Base-by-base conservation (phyloP, 2,797 vertebrate genomes). In the Dicrostonyx torquatus region DNA sequence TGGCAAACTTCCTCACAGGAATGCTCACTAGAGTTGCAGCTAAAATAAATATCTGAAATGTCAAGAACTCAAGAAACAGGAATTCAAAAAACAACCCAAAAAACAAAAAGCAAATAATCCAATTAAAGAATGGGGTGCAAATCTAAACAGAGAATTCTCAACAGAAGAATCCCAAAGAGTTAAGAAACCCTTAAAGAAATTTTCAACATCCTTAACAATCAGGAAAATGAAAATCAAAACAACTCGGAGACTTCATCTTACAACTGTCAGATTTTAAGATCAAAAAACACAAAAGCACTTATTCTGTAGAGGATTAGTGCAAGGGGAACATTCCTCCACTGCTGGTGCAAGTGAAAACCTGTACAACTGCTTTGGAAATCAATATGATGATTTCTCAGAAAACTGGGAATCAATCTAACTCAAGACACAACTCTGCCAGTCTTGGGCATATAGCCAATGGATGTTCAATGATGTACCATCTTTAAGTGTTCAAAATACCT, bases 401-500 rank as follows among this genome's bases (percentile, higher is more conserved):
- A 40, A 72, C 12, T 72, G 18, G 10, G 10, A 72, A 40, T 72
- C 20, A 72, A 24, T 40, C 20, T 40, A 72, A 11, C 20, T 40
- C 70, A 72, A 24, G 1, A 40, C 9, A 10, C 20, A 72, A 20
- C 20, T 22, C 11, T 22, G 24, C 10, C 20, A 40, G 20, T 72
- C 20, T 22, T 72, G n/a, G 68, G n/a, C 0, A 40, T 40, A 40
- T 40, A 24, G 17, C n/a, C 20, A 40, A 11, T 24, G n/a, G 10
- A 40, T 72, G n/a, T 72, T 72, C 70, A 24, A 58, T 72, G 87
- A 83, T 85, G 45, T 14, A 95, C 72, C 80, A 45, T 92, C 68
- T 93, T 97, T 90, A 90, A 96, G 84, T 90, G 64, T 55, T 60
- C 68, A 95, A 34, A 73, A 90, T 91, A 95, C 96, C 70, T 90